Evolutionary conservation across 2,888 invertebrate genomes (phyloP).

Genomic region (Xylocampa areola): DNA sequence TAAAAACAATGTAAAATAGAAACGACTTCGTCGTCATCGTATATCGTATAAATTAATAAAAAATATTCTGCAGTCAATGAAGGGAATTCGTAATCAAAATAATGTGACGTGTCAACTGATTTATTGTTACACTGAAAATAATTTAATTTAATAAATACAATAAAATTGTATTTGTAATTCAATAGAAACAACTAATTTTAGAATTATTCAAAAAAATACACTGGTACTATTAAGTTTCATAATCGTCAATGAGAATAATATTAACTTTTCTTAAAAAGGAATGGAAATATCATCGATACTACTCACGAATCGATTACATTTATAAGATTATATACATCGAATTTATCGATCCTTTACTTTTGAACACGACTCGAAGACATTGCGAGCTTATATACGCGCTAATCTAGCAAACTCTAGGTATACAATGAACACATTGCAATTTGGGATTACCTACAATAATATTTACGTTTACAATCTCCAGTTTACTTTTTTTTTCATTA

Average conservation of each 20-base stretch:
- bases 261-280: slow-evolving; percentile 50
- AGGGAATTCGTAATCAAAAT: slow-evolving; percentile 63
- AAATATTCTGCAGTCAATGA: slow-evolving; percentile 35
- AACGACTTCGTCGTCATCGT: slow-evolving; percentile 34
- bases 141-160: slow-evolving; percentile 69
- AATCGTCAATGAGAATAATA: slow-evolving; percentile 31
- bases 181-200: slow-evolving; percentile 42
- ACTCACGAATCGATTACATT: slow-evolving; percentile 62
- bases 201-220: slow-evolving; percentile 49
- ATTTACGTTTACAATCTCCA: slow-evolving; percentile 47
- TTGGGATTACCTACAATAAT: slow-evolving; percentile 68
- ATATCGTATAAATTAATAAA: slow-evolving; percentile 55
- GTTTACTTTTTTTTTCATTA: slow-evolving; percentile 30
- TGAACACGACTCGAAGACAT: slow-evolving; percentile 78
- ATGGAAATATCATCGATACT: slow-evolving; percentile 59
- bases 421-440: slow-evolving; percentile 85
- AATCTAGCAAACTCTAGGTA: slow-evolving; percentile 83
- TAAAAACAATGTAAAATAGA: slow-evolving; percentile 51
- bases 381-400: slow-evolving; percentile 69
- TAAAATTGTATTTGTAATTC: slow-evolving; percentile 49
- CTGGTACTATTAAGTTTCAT: slow-evolving; percentile 41
- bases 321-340: slow-evolving; percentile 67
- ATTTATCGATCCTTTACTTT: slow-evolving; percentile 65
- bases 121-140: slow-evolving; percentile 73
- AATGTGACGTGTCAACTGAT: slow-evolving; percentile 64